phyloP scores from a whole-genome alignment of 2,888 invertebrate species.

The Epistrophe eligans region DNA sequence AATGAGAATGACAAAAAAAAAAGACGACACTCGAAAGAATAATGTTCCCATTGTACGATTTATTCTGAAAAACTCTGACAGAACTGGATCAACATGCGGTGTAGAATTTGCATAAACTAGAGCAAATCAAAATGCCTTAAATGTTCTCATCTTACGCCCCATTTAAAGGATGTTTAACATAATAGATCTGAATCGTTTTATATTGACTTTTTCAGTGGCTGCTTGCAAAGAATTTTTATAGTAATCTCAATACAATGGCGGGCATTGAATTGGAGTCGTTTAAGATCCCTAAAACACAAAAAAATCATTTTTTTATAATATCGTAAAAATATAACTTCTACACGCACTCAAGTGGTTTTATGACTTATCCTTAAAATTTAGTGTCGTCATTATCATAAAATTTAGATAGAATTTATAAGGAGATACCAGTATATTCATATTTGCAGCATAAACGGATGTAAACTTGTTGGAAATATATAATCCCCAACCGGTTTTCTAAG shows the following conservation, averaged over 20 bases:
- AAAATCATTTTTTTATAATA: too few species aligned
- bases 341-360: too few species aligned
- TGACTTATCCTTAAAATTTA: too few species aligned
- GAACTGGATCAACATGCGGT: constrained; percentile 35
- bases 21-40: constrained; percentile 31
- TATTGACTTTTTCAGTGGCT: not conserved
- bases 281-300: not conserved
- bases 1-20: not conserved
- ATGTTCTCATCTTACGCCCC: constrained; percentile 1
- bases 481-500: too few species aligned
- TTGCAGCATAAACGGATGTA: too few species aligned
- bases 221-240: not conserved
- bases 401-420: too few species aligned
- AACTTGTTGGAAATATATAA: too few species aligned
- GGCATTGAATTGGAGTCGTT: not conserved
- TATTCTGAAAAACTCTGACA: constrained; percentile 24
- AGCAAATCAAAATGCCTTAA: constrained; percentile 11
- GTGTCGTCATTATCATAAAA: too few species aligned
- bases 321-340: too few species aligned
- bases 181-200: constrained; percentile 6
- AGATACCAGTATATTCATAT: too few species aligned
- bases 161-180: not conserved
- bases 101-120: constrained; percentile 22
- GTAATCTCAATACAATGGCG: not conserved
- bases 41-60: constrained; percentile 32